Base-by-base conservation (phyloP, 2,797 vertebrate species). In the Gadopsis marmoratus region DNA sequence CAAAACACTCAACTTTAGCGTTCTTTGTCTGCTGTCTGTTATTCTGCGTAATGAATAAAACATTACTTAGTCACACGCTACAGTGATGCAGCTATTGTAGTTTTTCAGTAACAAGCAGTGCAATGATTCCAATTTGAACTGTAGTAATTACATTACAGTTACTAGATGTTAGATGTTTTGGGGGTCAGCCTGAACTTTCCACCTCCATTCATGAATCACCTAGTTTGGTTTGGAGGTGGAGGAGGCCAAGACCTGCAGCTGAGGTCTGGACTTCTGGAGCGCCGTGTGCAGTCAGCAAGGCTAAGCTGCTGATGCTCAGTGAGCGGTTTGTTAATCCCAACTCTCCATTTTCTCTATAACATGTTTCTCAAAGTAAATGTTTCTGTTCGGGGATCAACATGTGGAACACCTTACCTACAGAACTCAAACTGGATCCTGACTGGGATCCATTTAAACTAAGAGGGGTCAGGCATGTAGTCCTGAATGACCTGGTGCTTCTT, bases 21-120 rank as follows among this genome's bases (percentile, higher is more conserved):
- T 29, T 56, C 19, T 72, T 53, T 54, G 37, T 61, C 63, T 73
- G 7, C 10, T 45, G 35, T 50, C 33, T 48, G 26, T 56, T 59
- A 23, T 17, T 48, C 45, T 45, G 45, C 16, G 14, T 26, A 9
- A 43, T 23, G 64, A 10, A 23, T 2, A 51, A 12, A 4, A 4
- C 45, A 19, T 23, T 23, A 51, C 50, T 19, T 50, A 47, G 19
- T 26, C 14, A 26, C 51, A 26, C 1, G 13, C 26, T 26, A 26
- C 23, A 54, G n/a, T 54, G 12, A 26, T 23, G 51, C n/a, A 2
- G 10, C 14, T 23, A 7, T 5, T 29, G 11, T 23, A 13, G 11
- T 13, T 7, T 11, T 54, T 26, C 51, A 13, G 8, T 14, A 54
- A 29, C 2, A 10, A 54, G 12, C 26, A 6, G 50, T n/a, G 48